Evolutionary conservation across 2,888 invertebrate genomes (phyloP), one percentile per base, ranked within the genome.

Genomic region (Tyria jacobaeae): DNA sequence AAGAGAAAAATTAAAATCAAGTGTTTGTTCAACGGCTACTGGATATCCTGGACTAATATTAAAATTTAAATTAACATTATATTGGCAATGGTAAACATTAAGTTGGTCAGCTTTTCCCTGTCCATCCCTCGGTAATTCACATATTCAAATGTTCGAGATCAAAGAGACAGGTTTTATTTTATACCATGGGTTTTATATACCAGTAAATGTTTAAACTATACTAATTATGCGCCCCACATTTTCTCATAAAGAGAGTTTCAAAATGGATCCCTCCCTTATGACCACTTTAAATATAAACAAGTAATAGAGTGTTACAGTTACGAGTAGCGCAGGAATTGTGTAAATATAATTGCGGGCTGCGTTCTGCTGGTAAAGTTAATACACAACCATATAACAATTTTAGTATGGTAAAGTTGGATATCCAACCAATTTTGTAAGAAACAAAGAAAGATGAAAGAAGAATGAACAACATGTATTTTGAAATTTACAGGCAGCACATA

Each of bases 81-180:
- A 72, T 63, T 74, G 50, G 44, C 64, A 52, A 54, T 39, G n/a
- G 44, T 34, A 52, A 54, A 56, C 66, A 73, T 75, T 74, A 73
- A 76, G 70, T 67, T 76, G 58, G 64, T 57, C 64, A 67, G 75
- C 63, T 73, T 66, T 64, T 47, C 59, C 57, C 47, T 56, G 52
- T 71, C 67, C 74, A 70, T 74, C 66, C 70, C 68, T 64, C 61
- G 55, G 65, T 66, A 75, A 87, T 88, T 86, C 86, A 76, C 87
- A 88, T 88, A 88, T 88, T 88, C 87, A 87, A 87, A 87, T 84
- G 82, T 76, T 59, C 49, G 67, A 65, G 85, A 87, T 88, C 88
- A 87, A 87, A 87, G 87, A 84, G 80, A 70, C 73, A 78, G 79
- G 78, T 82, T 70, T 63, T 60, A 76, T 69, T 59, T 9, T 35